Evolutionary conservation across 2,113 vertebrate genomes (phyloP).

Genomic region (Chloropsis hardwickii): DNA sequence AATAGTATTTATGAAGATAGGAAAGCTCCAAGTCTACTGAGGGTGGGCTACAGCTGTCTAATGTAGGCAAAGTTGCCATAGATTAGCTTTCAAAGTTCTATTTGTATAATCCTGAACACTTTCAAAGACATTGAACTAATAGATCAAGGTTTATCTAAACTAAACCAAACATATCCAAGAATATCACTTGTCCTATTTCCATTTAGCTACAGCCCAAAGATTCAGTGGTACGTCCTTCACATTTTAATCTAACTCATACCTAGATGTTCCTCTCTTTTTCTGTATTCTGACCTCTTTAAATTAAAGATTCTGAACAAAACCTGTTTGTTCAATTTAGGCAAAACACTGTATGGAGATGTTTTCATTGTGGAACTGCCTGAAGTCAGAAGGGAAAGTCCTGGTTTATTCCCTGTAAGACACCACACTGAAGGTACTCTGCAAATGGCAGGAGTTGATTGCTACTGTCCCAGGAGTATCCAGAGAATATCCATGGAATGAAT

Average conservation of each 20-base stretch:
- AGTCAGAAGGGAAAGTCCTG: not conserved
- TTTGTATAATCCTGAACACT: not conserved
- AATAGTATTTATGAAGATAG: not conserved
- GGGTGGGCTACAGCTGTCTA: not conserved
- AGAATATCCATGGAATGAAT: constrained; percentile 50
- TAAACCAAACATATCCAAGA: not conserved
- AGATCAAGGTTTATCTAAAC: not conserved
- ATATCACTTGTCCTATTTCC: not conserved
- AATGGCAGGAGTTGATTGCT: constrained; percentile 44
- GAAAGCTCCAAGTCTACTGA: not conserved
- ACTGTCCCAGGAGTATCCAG: constrained; percentile 41
- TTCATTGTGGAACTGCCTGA: constrained; percentile 58
- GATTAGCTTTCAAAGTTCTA: not conserved
- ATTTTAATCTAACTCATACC: not conserved
- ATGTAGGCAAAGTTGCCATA: not conserved
- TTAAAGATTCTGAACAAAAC: not conserved
- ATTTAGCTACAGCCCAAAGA: not conserved
- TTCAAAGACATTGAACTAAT: not conserved
- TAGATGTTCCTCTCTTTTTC: not conserved
- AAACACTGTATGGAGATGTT: constrained; percentile 60
- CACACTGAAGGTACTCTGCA: constrained; percentile 62
- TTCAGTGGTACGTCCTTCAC: not conserved
- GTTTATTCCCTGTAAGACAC: constrained; percentile 50
- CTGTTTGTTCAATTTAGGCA: constrained; percentile 44
- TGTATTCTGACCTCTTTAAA: not conserved